These are phyloP conservation scores for Rhinopomastus cyanomelas DNA, from an alignment of 2,113 vertebrate genomes.

Conservation along the genomic window DNA sequence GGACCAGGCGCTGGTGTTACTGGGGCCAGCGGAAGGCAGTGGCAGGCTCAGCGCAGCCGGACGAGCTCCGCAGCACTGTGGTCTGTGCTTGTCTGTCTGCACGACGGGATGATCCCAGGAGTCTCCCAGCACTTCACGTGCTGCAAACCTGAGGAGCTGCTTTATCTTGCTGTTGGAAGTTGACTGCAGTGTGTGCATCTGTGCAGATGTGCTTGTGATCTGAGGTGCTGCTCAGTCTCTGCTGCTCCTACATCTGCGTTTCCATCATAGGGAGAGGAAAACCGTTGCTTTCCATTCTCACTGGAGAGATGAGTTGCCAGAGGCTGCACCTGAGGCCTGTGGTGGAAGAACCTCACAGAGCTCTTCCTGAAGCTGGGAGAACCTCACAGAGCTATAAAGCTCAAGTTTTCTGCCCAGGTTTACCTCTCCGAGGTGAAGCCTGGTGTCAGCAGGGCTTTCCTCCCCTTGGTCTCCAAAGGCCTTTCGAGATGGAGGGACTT, in stretches of 20 bases:
- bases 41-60: background rate
- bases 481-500: background rate
- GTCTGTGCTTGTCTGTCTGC: accelerated
- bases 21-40: background rate
- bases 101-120: background rate
- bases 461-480: background rate
- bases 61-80: background rate
- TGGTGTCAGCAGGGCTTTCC: background rate
- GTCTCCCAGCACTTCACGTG: background rate
- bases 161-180: accelerated
- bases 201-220: background rate
- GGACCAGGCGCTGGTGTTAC: background rate
- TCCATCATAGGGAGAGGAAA: background rate
- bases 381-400: background rate
- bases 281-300: background rate
- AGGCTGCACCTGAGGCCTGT: conserved; percentile 41
- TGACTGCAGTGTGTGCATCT: background rate
- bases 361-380: background rate
- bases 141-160: accelerated
- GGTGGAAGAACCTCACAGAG: background rate
- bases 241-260: background rate
- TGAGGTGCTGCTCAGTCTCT: background rate
- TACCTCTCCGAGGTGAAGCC: background rate
- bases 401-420: background rate
- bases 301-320: conserved; percentile 29